phyloP scores from a whole-genome alignment of 2,113 vertebrate species.

The Riparia riparia region DNA sequence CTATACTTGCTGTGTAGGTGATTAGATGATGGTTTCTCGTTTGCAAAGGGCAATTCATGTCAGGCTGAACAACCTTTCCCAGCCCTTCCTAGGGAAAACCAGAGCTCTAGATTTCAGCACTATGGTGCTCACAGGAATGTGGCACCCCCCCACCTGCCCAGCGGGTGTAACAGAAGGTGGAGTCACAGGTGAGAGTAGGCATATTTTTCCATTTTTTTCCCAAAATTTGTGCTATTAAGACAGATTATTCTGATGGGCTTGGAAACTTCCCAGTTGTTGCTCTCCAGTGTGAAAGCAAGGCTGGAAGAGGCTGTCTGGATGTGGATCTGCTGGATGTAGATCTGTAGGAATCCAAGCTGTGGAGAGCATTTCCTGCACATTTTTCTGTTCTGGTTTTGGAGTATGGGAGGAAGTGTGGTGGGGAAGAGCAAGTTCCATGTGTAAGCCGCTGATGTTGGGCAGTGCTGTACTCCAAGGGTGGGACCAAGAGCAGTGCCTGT shows the following conservation, averaged over 20 bases:
- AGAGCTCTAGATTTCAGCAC: not conserved
- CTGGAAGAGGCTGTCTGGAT: not conserved
- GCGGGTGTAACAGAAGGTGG: rapidly evolving
- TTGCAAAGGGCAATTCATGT: not conserved
- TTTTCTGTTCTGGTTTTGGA: not conserved
- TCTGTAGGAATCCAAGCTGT: not conserved
- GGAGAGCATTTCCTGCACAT: not conserved
- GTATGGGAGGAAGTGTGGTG: not conserved
- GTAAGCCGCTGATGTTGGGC: not conserved
- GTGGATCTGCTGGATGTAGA: not conserved
- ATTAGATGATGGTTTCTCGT: not conserved
- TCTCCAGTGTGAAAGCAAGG: not conserved
- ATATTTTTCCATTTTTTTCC: not conserved
- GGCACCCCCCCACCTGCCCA: rapidly evolving
- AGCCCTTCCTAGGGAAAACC: not conserved
- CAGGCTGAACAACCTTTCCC: not conserved
- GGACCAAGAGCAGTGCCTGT: not conserved
- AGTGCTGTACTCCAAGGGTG: not conserved
- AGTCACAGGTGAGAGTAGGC: not conserved
- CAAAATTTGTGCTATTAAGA: not conserved
- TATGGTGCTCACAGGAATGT: not conserved
- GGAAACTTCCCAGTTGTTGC: not conserved
- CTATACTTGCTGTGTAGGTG: not conserved
- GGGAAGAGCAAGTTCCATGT: not conserved
- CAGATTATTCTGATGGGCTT: not conserved